phyloP scores from a whole-genome alignment of 1,140 invertebrate species.

The Choristoneura fumiferana region DNA sequence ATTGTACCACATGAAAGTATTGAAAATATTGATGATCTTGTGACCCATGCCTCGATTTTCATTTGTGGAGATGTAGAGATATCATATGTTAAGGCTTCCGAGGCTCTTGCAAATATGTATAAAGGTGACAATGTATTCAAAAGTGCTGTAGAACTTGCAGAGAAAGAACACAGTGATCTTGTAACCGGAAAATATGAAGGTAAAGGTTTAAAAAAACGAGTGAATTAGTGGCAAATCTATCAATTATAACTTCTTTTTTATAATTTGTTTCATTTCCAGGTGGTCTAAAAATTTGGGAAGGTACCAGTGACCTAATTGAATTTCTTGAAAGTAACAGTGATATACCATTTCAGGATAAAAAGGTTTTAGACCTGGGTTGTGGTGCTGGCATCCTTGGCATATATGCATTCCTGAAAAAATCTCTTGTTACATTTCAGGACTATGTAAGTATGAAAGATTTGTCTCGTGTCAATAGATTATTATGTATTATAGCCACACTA shows the following conservation, averaged over 20 bases:
- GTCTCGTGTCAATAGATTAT: constrained; percentile 22
- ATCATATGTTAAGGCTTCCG: constrained; percentile 69
- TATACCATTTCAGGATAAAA: constrained; percentile 71
- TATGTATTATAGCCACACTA: too few species aligned
- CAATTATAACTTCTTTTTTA: too few species aligned
- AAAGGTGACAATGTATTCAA: constrained; percentile 40
- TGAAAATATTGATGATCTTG: constrained; percentile 49
- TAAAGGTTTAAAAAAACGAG: constrained; percentile 51
- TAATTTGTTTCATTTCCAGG: constrained; percentile 80
- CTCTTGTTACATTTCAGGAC: constrained; percentile 91
- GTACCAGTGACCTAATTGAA: constrained; percentile 86
- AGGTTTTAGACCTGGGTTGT: constrained; percentile 91
- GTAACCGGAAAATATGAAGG: constrained; percentile 87
- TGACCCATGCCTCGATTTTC: constrained; percentile 62
- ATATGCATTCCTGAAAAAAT: constrained; percentile 82
- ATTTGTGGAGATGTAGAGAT: constrained; percentile 70
- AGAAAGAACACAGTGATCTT: constrained; percentile 85
- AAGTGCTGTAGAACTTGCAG: constrained; percentile 78
- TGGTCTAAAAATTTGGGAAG: constrained; percentile 94
- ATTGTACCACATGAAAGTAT: constrained; percentile 50
- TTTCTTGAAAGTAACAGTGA: constrained; percentile 78
- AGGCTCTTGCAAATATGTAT: constrained; percentile 56
- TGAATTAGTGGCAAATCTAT: too few species aligned
- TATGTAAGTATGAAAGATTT: constrained; percentile 83
- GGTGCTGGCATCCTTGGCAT: constrained; percentile 91